Evolutionary conservation across 2,888 invertebrate species (phyloP), one percentile per base, ranked within the genome.

Genomic region (Linnaemya vulpina): DNA sequence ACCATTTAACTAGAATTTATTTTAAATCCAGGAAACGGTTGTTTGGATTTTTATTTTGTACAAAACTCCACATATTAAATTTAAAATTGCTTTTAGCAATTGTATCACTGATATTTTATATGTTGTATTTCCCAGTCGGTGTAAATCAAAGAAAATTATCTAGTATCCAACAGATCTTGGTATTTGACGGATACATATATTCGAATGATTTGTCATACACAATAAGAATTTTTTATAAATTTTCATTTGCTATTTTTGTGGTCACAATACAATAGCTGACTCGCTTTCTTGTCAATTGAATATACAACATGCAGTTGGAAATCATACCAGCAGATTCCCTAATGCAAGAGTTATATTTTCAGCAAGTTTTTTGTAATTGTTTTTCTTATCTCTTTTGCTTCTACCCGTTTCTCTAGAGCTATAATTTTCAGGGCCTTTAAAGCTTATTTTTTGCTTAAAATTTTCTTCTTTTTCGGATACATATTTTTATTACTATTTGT

Each of bases 401-500:
- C 3, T 20, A 51, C n/a, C 7, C n/a, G 20, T 22, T 40, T 1
- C 8, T 1, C 15, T 3, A 38, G 7, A 35, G 3, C 43, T 70
- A 58, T 58, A 17, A 46, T 20, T 55, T 49, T 20, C 8, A 49
- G 38, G 63, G 22, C 58, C 25, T 65, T 60, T 17, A 60, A 30
- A 67, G 58, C 49, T 25, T 58, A 11, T 35, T 71, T 9, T n/a
- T 17, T 49, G 7, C 55, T 55, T 4, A 40, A 13, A 10, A 5
- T 20, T 53, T 13, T 15, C 53, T 58, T 58, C 40, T 40, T 9
- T n/a, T n/a, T 2, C 15, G 35, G 15, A 38, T 38, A 49, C 9
- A 49, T 67, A 30, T 30, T 60, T 65, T 35, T 17, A 17, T 17
- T 67, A 13, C 58, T 65, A 49, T 73, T 65, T 79, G 58, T 65